phyloP scores from a whole-genome alignment of 2,113 vertebrate species.

The Taxidea taxus region DNA sequence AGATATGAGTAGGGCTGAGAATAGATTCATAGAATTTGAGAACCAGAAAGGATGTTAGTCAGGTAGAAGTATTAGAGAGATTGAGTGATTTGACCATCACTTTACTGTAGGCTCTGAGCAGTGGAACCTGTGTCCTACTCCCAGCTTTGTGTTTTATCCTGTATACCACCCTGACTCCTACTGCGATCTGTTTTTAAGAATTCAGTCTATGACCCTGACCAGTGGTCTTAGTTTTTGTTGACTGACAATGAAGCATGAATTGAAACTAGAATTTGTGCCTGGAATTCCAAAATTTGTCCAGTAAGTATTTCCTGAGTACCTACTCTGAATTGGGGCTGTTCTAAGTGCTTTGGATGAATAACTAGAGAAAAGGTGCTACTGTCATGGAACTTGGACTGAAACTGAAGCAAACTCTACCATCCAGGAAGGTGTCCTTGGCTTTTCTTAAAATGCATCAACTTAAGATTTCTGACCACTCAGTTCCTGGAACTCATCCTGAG shows the following conservation, averaged over 20 bases:
- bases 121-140: background rate
- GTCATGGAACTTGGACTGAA: background rate
- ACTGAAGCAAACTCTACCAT: background rate
- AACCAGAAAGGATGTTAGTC: background rate
- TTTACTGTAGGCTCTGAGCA: background rate
- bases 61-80: background rate
- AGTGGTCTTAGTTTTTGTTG: background rate
- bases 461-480: constrained; percentile 1
- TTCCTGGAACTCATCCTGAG: background rate
- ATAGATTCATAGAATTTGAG: background rate
- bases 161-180: background rate
- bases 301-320: background rate
- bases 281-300: constrained; percentile 17
- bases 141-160: background rate
- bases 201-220: background rate
- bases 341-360: background rate
- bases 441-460: background rate
- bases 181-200: background rate
- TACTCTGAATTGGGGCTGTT: background rate
- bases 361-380: background rate
- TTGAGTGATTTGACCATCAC: background rate
- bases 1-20: background rate
- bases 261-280: background rate
- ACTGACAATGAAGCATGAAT: background rate
- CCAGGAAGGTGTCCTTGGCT: background rate